Conservation (phyloP, 2,797 vertebrate genomes). For the Semotilus atromaculatus region DNA sequence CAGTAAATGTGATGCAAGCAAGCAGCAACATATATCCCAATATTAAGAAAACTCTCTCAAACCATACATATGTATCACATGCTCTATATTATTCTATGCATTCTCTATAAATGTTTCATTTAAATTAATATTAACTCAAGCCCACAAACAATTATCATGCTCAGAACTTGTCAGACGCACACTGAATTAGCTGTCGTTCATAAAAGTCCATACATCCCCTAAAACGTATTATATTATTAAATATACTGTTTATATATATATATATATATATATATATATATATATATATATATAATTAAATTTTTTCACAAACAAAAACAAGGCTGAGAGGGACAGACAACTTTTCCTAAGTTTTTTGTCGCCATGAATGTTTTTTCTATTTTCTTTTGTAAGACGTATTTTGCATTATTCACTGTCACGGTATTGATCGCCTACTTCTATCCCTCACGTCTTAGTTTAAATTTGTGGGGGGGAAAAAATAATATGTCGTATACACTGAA, state of each 20-base stretch:
- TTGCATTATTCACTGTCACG: background rate
- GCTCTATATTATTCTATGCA: background rate
- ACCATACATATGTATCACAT: background rate
- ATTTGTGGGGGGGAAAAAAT: background rate
- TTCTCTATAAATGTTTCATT: background rate
- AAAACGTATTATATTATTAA: no score
- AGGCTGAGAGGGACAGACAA: background rate
- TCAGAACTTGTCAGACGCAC: background rate
- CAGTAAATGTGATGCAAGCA: conserved; percentile 30
- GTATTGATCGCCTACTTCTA: background rate
- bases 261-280: no score
- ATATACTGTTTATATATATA: no score
- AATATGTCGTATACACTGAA: background rate
- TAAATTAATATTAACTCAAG: background rate
- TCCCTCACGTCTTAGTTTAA: background rate
- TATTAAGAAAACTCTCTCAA: background rate
- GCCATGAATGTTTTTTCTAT: no score
- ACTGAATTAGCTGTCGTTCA: background rate
- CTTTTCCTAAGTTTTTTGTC: background rate
- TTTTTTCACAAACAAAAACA: background rate
- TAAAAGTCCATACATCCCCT: background rate
- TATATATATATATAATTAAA: no score
- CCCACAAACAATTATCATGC: background rate
- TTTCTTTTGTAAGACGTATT: no score
- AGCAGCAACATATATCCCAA: background rate